Evolutionary conservation across 2,888 invertebrate genomes (phyloP), one percentile per base, ranked within the genome.

Genomic region (Biston stratarius): DNA sequence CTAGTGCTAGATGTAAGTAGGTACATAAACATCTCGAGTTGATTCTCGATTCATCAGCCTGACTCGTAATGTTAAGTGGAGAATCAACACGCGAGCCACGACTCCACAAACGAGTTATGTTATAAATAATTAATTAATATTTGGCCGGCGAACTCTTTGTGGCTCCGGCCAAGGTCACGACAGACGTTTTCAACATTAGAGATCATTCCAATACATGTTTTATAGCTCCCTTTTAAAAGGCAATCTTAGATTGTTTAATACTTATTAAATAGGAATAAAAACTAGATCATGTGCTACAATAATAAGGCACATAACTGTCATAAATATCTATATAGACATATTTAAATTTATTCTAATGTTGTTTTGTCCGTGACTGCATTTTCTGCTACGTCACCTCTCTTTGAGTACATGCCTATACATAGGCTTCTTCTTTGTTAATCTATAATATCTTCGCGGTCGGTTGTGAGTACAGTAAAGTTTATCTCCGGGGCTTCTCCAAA

Each of bases 111-210:
- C 91, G 81, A 83, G 91, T 91, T 90, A 83, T 83, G 83, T 84
- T 86, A 87, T 88, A 89, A 88, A 89, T 89, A 90, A 88, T 89
- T 90, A 88, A 90, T 91, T 90, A 89, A 87, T 87, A 88, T 90
- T 91, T 88, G 87, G 86, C 83, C 86, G 87, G 85, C 88, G 84
- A 90, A 89, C 88, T 89, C 85, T 85, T 84, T 83, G 85, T 83
- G 78, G 80, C 82, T 81, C 57, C 68, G 69, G 67, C 82, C 91
- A 91, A 92, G 91, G 91, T 88, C 80, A 76, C 66, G 53, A 67
- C 74, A 79, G 76, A 74, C 76, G 78, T 82, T 80, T 79, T 80
- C 78, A 80, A 77, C 44, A 59, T 67, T 79, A 79, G 73, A 77
- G 79, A 82, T 76, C 76, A 74, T 74, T 79, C 72, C 71, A 74